These are phyloP conservation scores for Calyptomena viridis DNA, from an alignment of 2,113 vertebrate species.

Conservation along the genomic window DNA sequence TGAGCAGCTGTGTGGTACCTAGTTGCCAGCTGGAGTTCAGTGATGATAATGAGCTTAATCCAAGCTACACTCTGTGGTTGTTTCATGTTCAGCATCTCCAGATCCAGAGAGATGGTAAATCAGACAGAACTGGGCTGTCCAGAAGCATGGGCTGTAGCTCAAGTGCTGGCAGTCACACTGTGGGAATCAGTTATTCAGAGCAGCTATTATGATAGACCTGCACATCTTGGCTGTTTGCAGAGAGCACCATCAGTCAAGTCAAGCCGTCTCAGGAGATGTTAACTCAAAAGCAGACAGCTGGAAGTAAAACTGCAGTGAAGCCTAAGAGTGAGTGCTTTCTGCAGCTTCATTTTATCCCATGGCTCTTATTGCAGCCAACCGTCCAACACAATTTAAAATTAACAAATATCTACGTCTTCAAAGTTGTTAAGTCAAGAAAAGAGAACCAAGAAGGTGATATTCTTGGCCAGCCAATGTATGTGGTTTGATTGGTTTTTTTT, in stretches of 20 bases:
- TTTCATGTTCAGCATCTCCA: neutral
- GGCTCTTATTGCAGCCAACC: neutral
- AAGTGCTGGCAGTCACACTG: neutral
- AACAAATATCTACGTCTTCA: neutral
- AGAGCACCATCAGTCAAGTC: neutral
- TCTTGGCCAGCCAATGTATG: fast-evolving
- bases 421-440: neutral
- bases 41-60: neutral
- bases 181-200: neutral
- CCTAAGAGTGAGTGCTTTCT: neutral
- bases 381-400: neutral
- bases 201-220: neutral
- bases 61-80: neutral
- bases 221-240: neutral
- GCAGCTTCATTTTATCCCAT: neutral
- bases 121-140: neutral
- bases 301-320: neutral
- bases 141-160: neutral
- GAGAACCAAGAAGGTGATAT: neutral
- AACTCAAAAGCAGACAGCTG: neutral
- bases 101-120: neutral
- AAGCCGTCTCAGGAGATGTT: neutral
- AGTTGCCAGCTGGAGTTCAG: neutral
- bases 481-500: neutral
- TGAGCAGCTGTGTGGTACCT: neutral